Evolutionary conservation across 2,113 vertebrate species (phyloP), one percentile per base, ranked within the genome.

Genomic region (Megaceryle maxima): DNA sequence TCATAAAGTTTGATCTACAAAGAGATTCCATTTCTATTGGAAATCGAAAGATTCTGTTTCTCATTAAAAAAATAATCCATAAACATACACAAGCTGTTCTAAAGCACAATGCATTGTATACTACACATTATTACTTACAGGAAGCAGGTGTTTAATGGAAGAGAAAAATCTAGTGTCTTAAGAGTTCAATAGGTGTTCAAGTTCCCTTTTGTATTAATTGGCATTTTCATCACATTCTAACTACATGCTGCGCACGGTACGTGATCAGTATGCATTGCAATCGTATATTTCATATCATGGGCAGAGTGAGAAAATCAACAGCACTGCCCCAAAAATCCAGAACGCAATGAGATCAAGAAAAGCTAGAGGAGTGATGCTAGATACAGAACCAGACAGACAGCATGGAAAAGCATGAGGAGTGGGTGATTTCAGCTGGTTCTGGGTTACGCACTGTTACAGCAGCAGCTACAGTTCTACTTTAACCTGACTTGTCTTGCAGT

Each of bases 311-410:
- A 60, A 59, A 63, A 59, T 21, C 22, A 48, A 51, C 70, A 79
- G 29, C 48, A 31, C 21, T 9, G 4, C 26, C 53, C 56, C 20
- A 39, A 68, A 62, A 91, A 72, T 5, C 5, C 64, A 56, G 78
- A 39, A 3, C 0, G 0, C 1, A 1, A 35, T 0, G 2, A 69
- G 17, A 53, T 3, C 19, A 82, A 66, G 10, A 12, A 62, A 67
- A 90, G 28, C 66, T 46, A 16, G 2, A 46, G 29, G 39, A 75
- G 53, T 2, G 7, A 57, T 12, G 25, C 28, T 53, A 83, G 44
- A 13, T 1, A 14, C 25, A 68, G 51, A 62, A 88, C 14, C 26
- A 83, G 28, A 57, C 39, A 62, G 48, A 19, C 39, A 81, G 48
- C 15, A 25, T 1, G 28, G 53, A 46, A 70, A 57, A 79, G 39